Conservation (phyloP, 2,888 invertebrate genomes). For the Drosophila ustulata region DNA sequence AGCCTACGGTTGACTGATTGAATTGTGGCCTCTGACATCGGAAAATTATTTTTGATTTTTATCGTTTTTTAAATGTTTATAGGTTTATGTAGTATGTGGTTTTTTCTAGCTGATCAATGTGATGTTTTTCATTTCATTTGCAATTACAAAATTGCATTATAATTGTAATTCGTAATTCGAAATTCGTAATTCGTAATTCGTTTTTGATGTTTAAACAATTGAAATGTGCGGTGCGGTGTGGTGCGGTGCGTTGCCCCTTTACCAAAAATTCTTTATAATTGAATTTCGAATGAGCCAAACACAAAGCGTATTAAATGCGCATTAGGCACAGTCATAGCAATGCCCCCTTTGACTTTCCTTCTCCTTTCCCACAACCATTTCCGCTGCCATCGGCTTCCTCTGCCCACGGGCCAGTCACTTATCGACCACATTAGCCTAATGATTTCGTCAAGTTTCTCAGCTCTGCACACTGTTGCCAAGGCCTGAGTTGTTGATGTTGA, state of each 20-base stretch:
- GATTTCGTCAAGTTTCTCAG: conserved; percentile 65
- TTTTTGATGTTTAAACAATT: conserved; percentile 51
- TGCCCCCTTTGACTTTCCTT: neutral
- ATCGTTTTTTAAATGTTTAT: conserved; percentile 1
- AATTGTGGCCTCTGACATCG: conserved; percentile 50
- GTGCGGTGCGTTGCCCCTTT: conserved; percentile 12
- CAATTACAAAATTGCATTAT: conserved; percentile 62
- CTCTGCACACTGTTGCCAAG: conserved; percentile 11
- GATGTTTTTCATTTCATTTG: conserved; percentile 39
- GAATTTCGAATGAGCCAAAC: conserved; percentile 43
- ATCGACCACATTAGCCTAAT: conserved; percentile 75
- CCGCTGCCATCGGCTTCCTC: conserved; percentile 30
- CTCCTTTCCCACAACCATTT: neutral
- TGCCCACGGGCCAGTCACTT: conserved; percentile 61
- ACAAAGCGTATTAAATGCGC: conserved; percentile 64
- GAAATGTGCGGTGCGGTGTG: conserved; percentile 9
- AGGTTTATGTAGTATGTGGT: neutral
- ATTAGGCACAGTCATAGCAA: conserved; percentile 47
- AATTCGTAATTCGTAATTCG: conserved; percentile 59
- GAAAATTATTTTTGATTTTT: neutral
- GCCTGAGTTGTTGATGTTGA: conserved; percentile 1
- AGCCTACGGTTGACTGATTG: conserved; percentile 54
- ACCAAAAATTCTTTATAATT: conserved; percentile 40
- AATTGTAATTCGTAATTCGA: conserved; percentile 62
- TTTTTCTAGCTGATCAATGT: conserved; percentile 15